A percentile compares a stretch with the other conserved stretches of the same genome.
Conservation (phyloP, 2,797 vertebrate species). For the Hephaestus fuliginosus region DNA sequence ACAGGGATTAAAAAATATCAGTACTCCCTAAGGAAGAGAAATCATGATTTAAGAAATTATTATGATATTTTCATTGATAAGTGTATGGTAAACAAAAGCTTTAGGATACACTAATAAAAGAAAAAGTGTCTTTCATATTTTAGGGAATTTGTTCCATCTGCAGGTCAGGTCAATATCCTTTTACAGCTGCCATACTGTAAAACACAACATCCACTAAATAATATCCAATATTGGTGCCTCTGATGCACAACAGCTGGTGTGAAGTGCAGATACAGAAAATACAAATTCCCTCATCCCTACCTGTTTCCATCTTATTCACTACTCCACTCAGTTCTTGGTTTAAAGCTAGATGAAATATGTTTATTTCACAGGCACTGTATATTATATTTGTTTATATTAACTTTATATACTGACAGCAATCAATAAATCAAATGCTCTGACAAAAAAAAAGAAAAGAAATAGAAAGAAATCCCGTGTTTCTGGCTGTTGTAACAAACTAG, state of each 20-base stretch:
- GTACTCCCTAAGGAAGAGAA: neutral
- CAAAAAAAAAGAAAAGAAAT: no score
- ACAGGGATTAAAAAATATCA: neutral
- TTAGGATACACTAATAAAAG: neutral
- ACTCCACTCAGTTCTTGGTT: neutral
- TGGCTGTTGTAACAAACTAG: no score
- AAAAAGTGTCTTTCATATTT: neutral
- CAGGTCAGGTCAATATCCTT: neutral
- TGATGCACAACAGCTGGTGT: neutral
- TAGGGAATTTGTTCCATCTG: neutral
- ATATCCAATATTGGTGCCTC: fast-evolving
- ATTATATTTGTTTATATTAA: no score
- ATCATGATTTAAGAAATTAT: no score
- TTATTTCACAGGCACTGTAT: no score
- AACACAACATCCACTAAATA: neutral
- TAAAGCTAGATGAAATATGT: no score
- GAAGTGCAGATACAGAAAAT: neutral
- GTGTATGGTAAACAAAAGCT: neutral
- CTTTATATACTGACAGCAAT: no score
- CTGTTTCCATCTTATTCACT: neutral
- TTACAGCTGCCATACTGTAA: neutral
- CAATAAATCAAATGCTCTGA: no score
- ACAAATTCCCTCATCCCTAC: neutral
- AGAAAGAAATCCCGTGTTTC: no score
- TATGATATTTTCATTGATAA: neutral